Evolutionary conservation across 30 jellyfish, hydroid and myxozoan species (phyloP).

Genomic region (Rhopilema esculentum): DNA sequence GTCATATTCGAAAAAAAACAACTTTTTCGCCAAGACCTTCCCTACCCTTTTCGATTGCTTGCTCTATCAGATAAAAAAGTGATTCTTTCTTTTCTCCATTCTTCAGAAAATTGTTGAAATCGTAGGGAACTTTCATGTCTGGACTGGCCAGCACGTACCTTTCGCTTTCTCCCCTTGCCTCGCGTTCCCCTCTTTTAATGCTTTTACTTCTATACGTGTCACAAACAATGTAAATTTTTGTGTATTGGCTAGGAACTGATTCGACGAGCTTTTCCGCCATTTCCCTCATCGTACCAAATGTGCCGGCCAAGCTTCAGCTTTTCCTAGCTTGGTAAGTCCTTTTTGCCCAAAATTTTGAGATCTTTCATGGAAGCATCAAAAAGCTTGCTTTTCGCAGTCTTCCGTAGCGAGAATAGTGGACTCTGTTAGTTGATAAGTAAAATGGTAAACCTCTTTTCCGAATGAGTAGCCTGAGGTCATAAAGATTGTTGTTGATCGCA

Average conservation of each 20-base stretch:
- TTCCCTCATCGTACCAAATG: conserved; percentile 18
- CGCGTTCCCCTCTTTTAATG: conserved; percentile 38
- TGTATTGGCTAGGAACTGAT: conserved; percentile 13
- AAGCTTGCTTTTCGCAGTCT: conserved; percentile 11
- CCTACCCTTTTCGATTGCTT: conserved; percentile 23
- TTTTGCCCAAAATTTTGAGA: too few species aligned
- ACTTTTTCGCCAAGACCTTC: conserved; percentile 21
- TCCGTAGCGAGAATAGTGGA: conserved; percentile 47
- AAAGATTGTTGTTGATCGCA: conserved; percentile 14
- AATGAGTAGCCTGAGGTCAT: background rate
- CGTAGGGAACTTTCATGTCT: conserved; percentile 45
- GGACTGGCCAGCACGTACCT: conserved; percentile 30
- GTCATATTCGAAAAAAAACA: conserved; percentile 29
- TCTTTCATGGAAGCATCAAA: conserved; percentile 9
- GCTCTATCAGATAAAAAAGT: conserved; percentile 19
- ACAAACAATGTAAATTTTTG: conserved; percentile 32
- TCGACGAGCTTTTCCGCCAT: conserved; percentile 14
- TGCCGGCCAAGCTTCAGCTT: background rate
- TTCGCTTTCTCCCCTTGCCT: conserved; percentile 41
- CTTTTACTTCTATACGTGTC: conserved; percentile 30
- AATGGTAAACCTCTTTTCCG: conserved; percentile 36
- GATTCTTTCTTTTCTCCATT: conserved; percentile 44
- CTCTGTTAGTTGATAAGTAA: conserved; percentile 14
- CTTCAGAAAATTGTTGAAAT: conserved; percentile 4
- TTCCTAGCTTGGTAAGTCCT: too few species aligned